Conservation (phyloP, 2,113 vertebrate species). For the Oryzias curvinotus region DNA sequence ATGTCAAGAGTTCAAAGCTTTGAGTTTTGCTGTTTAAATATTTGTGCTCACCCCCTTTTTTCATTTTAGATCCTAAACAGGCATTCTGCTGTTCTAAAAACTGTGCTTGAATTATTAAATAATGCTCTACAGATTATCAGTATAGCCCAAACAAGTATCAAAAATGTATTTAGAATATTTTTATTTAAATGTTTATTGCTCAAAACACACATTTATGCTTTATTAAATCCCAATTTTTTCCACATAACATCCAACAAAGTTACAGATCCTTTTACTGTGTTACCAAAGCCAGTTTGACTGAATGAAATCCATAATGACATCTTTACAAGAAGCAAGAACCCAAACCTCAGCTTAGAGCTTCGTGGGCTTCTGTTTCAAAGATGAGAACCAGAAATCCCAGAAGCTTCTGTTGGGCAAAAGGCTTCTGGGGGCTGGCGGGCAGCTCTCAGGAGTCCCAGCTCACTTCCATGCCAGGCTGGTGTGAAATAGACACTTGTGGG, state of each 20-base stretch:
- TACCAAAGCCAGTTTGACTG: conserved; percentile 16
- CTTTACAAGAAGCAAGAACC: conserved; percentile 56
- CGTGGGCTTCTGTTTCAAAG: conserved; percentile 54
- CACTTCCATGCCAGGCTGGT: conserved; percentile 57
- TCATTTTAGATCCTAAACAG: no score
- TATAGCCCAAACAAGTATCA: no score
- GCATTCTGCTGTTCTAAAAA: no score
- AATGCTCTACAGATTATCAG: no score
- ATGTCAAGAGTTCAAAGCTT: no score
- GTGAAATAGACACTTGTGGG: conserved; percentile 70
- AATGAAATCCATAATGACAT: conserved; percentile 43
- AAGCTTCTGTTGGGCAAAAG: conserved; percentile 47
- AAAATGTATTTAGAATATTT: no score
- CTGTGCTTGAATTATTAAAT: no score
- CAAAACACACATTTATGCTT: background rate
- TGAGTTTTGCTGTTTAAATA: no score
- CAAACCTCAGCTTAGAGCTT: conserved; percentile 39
- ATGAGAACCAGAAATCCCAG: conserved; percentile 58
- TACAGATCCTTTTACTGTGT: background rate
- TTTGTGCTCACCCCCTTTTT: no score
- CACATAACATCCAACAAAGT: no score
- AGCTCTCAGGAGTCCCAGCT: conserved; percentile 51
- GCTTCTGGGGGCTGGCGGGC: conserved; percentile 28
- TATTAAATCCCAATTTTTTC: background rate
- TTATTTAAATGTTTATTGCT: no score